phyloP scores from a whole-genome alignment of 2,797 vertebrate species.

The Strix occidentalis region DNA sequence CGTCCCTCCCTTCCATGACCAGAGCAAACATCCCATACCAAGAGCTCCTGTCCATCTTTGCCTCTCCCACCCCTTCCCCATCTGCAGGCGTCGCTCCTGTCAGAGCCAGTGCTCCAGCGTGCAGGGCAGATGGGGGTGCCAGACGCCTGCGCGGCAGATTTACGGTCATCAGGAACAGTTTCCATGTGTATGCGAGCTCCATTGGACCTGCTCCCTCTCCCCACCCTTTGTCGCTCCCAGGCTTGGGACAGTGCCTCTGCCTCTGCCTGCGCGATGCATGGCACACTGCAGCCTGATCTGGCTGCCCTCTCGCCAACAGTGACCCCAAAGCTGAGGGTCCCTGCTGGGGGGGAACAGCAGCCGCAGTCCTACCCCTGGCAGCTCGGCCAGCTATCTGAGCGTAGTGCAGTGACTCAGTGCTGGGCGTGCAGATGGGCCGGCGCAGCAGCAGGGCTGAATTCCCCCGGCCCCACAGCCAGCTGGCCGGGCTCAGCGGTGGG shows the following conservation, averaged over 20 bases:
- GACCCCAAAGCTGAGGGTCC: neutral
- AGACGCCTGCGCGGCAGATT: neutral
- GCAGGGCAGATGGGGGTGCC: conserved; percentile 21
- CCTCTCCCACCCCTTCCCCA: neutral
- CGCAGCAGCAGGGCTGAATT: neutral
- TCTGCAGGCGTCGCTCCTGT: neutral
- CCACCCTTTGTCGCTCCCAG: neutral
- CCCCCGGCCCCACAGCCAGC: neutral
- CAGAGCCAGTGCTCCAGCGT: neutral
- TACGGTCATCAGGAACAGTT: neutral
- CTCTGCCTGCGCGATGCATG: neutral
- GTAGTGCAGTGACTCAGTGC: neutral
- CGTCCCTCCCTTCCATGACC: accelerated
- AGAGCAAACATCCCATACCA: accelerated
- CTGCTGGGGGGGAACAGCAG: accelerated
- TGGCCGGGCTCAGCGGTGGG: neutral
- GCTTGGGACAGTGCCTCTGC: neutral
- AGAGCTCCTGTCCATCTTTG: neutral
- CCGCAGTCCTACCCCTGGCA: neutral
- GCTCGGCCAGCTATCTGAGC: neutral
- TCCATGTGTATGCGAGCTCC: neutral
- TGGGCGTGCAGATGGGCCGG: neutral
- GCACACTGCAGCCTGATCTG: accelerated
- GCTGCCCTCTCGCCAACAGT: accelerated
- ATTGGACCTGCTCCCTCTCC: neutral